These are phyloP conservation scores for Hylomyscus alleni DNA, from an alignment of 2,797 vertebrate species.

Conservation along the genomic window DNA sequence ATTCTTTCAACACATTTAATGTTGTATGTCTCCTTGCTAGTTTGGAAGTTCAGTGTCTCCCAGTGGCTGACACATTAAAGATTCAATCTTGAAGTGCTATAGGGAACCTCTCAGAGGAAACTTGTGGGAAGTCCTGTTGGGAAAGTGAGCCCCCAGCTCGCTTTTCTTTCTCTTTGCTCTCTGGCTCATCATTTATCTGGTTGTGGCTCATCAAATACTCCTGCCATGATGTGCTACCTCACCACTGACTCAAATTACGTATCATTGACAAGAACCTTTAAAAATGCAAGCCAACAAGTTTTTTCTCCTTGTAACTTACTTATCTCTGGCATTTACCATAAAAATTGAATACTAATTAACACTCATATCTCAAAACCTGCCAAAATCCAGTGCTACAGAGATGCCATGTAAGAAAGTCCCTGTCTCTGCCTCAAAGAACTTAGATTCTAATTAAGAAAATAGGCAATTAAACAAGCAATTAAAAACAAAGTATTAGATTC, in stretches of 20 bases:
- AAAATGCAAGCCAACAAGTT: not conserved
- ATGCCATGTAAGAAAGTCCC: accelerated
- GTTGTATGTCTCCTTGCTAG: not conserved
- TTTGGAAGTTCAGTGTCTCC: not conserved
- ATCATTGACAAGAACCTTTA: not conserved
- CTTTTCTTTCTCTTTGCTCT: not conserved
- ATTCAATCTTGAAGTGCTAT: too few species aligned
- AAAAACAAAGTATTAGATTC: not conserved
- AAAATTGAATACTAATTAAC: not conserved
- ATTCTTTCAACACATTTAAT: not conserved
- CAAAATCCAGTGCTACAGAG: too few species aligned
- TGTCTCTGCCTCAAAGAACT: not conserved
- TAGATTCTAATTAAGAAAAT: not conserved
- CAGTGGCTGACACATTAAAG: not conserved
- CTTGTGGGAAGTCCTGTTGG: not conserved
- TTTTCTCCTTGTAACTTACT: not conserved
- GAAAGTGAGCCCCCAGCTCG: too few species aligned
- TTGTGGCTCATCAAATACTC: not conserved
- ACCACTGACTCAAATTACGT: not conserved
- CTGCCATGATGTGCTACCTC: not conserved
- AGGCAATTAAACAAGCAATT: not conserved
- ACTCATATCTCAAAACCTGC: not conserved
- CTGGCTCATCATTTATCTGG: not conserved
- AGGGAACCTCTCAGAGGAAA: not conserved
- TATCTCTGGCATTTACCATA: not conserved